Conservation (phyloP, 2,888 invertebrate species). For the Zootermopsis nevadensis region DNA sequence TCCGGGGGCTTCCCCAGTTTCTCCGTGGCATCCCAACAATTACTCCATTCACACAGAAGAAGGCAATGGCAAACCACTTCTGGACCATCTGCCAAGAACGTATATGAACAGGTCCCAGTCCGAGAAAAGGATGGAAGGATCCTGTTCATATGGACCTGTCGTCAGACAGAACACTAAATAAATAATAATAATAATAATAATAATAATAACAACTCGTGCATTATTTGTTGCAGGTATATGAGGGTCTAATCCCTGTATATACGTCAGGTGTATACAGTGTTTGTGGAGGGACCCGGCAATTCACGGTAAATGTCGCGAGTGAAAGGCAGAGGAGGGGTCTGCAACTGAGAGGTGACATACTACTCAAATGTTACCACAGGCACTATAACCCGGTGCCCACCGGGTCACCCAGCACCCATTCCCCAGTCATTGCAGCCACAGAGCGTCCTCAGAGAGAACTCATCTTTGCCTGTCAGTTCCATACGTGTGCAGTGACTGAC, state of each 20-base stretch:
- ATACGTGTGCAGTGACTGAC: conserved; percentile 91
- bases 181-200: too few relatives aligned
- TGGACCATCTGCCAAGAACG: too few relatives aligned
- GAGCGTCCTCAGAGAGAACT: conserved; percentile 66
- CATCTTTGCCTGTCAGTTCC: conserved; percentile 92
- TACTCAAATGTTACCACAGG: conserved; percentile 90
- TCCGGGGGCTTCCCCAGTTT: too few relatives aligned
- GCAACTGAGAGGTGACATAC: conserved; percentile 87
- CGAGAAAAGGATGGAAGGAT: too few relatives aligned
- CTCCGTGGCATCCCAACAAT: too few relatives aligned
- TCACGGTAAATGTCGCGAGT: conserved; percentile 76
- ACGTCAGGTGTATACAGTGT: conserved; percentile 85
- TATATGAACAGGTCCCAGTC: too few relatives aligned
- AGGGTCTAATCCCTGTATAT: conserved; percentile 89
- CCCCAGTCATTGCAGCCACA: not conserved
- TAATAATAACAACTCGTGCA: too few relatives aligned
- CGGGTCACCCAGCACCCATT: conserved; percentile 49
- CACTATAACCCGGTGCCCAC: conserved; percentile 47
- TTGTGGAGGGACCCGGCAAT: conserved; percentile 73
- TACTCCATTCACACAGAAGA: too few relatives aligned
- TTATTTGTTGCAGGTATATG: conserved; percentile 76
- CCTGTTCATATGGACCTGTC: too few relatives aligned
- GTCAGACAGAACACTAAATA: too few relatives aligned
- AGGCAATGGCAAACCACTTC: too few relatives aligned
- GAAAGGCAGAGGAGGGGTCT: conserved; percentile 72